Evolutionary conservation across 2,888 invertebrate species (phyloP).

Genomic region (Lordiphosa andalusiaca): DNA sequence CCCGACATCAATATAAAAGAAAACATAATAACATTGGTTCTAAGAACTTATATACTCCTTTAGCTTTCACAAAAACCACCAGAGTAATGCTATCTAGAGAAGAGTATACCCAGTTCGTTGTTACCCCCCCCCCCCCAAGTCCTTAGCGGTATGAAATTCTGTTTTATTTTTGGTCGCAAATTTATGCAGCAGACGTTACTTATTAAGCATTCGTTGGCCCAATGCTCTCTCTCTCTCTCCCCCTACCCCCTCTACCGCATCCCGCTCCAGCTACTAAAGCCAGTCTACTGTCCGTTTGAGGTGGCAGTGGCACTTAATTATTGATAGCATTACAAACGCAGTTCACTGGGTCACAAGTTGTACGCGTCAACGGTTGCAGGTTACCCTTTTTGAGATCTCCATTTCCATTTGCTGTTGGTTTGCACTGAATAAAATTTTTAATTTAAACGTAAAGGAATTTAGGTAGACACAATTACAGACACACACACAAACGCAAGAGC

Average conservation of each 20-base stretch:
- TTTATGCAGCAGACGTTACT: conserved; percentile 73
- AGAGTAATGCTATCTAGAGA: not conserved
- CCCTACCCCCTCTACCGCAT: too few species aligned
- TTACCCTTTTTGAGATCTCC: conserved; percentile 34
- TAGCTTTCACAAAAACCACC: too few species aligned
- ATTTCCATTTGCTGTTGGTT: conserved; percentile 18
- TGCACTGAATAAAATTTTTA: conserved; percentile 16
- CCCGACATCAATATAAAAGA: too few species aligned
- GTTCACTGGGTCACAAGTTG: conserved; percentile 65
- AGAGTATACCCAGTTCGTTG: conserved; percentile 1
- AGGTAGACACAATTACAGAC: conserved; percentile 1
- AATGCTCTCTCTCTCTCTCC: conserved; percentile 29
- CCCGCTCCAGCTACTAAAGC: conserved; percentile 8
- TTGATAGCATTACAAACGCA: conserved; percentile 70
- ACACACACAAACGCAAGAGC: not conserved
- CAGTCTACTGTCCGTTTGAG: conserved; percentile 35
- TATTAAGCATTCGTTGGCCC: conserved; percentile 63
- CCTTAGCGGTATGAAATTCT: conserved; percentile 24
- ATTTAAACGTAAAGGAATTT: conserved; percentile 11
- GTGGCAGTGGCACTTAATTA: conserved; percentile 72
- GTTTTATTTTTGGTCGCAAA: conserved; percentile 51
- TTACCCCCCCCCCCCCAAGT: not conserved
- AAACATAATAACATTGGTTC: too few species aligned
- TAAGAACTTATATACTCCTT: too few species aligned
- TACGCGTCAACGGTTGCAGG: conserved; percentile 29